phyloP scores from a whole-genome alignment of 2,113 vertebrate species.

The Nesoenas mayeri region DNA sequence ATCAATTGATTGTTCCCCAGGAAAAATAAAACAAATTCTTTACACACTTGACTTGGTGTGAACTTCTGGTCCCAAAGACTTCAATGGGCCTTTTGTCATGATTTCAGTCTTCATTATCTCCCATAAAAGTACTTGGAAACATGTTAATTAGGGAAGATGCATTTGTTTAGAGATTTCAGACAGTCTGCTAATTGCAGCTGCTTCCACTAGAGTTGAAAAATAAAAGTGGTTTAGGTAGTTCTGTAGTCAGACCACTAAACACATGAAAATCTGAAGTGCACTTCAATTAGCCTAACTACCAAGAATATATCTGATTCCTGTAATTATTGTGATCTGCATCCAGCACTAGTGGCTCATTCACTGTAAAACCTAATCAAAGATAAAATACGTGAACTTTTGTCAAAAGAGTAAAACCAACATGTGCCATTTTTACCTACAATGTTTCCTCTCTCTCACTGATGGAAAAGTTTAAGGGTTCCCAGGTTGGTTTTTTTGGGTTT shows the following conservation, averaged over 20 bases:
- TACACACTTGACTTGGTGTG: neutral
- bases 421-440: neutral
- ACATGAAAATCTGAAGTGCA: neutral
- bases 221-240: neutral
- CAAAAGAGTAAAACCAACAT: neutral
- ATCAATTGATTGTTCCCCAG: neutral
- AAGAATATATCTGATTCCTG: neutral
- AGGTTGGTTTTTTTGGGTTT: neutral
- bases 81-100: neutral
- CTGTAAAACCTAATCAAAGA: neutral
- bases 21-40: neutral
- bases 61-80: neutral
- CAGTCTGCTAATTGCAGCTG: conserved; percentile 9
- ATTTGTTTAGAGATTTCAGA: neutral
- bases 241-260: neutral
- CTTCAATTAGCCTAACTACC: neutral
- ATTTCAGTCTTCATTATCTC: neutral
- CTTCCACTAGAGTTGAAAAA: neutral
- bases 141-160: neutral
- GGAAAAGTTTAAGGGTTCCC: neutral
- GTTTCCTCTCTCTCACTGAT: neutral
- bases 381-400: neutral
- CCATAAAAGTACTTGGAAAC: neutral
- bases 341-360: neutral
- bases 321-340: neutral